Base-by-base conservation (phyloP, 30 jellyfish, hydroid and myxozoan species). In the Pseudorhiza aurosa region DNA sequence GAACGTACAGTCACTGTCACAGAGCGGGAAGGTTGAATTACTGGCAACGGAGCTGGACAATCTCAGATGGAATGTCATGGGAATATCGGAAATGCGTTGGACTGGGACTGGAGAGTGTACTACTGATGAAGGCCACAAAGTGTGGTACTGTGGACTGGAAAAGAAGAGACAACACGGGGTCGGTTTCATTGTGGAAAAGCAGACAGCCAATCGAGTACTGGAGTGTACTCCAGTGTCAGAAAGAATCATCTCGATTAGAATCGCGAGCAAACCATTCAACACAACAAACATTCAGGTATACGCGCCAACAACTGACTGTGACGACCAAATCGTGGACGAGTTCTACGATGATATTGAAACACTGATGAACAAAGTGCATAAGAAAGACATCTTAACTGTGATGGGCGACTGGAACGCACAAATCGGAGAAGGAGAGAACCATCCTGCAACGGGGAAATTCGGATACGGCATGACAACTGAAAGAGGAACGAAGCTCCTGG, bases 51-150 rank as follows among this genome's bases (percentile, higher is more conserved):
- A 72, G 72, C 21, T 72, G 79, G 75, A 72, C 44, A 72, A 18
- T n/a, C 12, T 72, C 10, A 47, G 31, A 50, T 72, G 79, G 86
- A 72, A 72, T 35, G 29, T 72, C 24, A 25, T 72, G 17, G 86
- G 86, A 51, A 72, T 72, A 27, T 72, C 79, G 37, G 86, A 72
- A 53, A 72, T 72, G 86, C 37, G 81, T 22, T 72, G 86, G 86
- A 72, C 56, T n/a, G 80, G 86, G 10, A 53, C 58, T 12, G 86
- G 86, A 7, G 76, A 72, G 47, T 21, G 19, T 31, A 72, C 75
- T 18, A 72, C 86, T 18, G 75, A 72, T 9, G 79, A 72, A 12
- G 86, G 86, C 11, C 86, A 72, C 64, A 53, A n/a, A n/a, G n/a
- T n/a, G n/a, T n/a, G n/a, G n/a, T n/a, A n/a, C n/a, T n/a, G n/a